Conservation (phyloP, 2,797 vertebrate species). For the Phoebastria nigripes region DNA sequence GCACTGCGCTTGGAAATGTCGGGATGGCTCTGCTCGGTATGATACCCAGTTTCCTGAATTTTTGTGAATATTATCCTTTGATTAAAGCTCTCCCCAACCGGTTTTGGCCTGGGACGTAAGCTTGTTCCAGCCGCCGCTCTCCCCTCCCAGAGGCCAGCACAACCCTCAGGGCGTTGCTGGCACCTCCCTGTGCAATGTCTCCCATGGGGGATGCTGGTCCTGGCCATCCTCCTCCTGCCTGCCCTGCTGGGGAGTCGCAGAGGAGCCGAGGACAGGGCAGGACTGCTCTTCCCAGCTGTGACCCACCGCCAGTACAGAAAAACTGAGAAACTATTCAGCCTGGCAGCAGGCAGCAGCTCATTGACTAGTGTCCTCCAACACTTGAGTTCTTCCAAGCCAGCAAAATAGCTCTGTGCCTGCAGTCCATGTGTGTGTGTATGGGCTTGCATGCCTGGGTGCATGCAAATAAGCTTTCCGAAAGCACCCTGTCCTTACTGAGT, state of each 20-base stretch:
- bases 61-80: neutral
- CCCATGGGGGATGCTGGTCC: rapidly evolving
- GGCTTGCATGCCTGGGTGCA: neutral
- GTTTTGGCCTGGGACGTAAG: neutral
- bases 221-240: neutral
- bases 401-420: neutral
- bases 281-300: neutral
- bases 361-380: neutral
- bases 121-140: neutral
- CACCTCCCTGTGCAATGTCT: neutral
- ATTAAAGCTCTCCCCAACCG: neutral
- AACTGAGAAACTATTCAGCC: neutral
- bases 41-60: neutral
- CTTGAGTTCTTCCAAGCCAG: slow-evolving; percentile 5
- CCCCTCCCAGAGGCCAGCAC: neutral
- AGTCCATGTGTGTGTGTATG: neutral
- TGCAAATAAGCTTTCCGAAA: slow-evolving; percentile 21
- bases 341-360: neutral
- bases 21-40: neutral
- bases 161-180: neutral
- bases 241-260: neutral
- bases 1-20: neutral
- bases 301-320: neutral
- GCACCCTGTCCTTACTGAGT: slow-evolving; percentile 37
- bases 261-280: neutral